Evolutionary conservation across 2,888 invertebrate genomes (phyloP).

Genomic region (Nipponacmea schrenckii): DNA sequence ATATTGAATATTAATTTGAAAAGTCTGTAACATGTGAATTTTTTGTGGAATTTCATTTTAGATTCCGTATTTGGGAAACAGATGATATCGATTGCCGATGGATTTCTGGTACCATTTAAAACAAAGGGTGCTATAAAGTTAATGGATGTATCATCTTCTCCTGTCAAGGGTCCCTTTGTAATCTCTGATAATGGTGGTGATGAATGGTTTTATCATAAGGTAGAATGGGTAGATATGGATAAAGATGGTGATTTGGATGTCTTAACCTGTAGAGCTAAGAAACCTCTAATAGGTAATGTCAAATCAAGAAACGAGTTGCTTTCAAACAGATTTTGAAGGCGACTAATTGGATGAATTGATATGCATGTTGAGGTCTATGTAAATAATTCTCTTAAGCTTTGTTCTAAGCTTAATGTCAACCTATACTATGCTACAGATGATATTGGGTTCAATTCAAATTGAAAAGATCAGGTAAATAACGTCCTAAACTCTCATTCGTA

Average conservation of each 20-base stretch:
- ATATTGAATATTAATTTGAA: too few relatives aligned
- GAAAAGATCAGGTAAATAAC: too few relatives aligned
- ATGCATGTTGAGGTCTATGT: too few relatives aligned
- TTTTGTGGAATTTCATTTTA: slow-evolving; percentile 8
- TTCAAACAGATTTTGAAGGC: too few relatives aligned
- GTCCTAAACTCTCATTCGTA: too few relatives aligned
- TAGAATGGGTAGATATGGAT: slow-evolving; percentile 49
- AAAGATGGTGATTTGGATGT: slow-evolving; percentile 48
- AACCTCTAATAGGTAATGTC: slow-evolving; percentile 36
- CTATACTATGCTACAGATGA: too few relatives aligned
- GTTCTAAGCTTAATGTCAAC: too few relatives aligned
- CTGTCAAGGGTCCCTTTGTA: slow-evolving; percentile 31
- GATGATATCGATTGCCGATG: slow-evolving; percentile 41
- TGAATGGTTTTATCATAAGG: slow-evolving; percentile 49
- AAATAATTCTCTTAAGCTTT: too few relatives aligned
- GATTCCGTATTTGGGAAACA: slow-evolving; percentile 37
- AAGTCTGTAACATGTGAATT: too few relatives aligned
- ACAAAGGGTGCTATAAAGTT: slow-evolving; percentile 38
- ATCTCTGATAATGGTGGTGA: slow-evolving; percentile 31
- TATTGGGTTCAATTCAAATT: too few relatives aligned
- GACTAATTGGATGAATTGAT: too few relatives aligned
- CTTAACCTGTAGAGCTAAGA: slow-evolving; percentile 44
- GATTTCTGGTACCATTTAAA: slow-evolving; percentile 47
- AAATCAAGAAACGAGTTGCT: background rate
- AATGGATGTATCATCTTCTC: slow-evolving; percentile 31